These are phyloP conservation scores for Pangasianodon gigas DNA, from an alignment of 2,113 vertebrate genomes.

Conservation along the genomic window DNA sequence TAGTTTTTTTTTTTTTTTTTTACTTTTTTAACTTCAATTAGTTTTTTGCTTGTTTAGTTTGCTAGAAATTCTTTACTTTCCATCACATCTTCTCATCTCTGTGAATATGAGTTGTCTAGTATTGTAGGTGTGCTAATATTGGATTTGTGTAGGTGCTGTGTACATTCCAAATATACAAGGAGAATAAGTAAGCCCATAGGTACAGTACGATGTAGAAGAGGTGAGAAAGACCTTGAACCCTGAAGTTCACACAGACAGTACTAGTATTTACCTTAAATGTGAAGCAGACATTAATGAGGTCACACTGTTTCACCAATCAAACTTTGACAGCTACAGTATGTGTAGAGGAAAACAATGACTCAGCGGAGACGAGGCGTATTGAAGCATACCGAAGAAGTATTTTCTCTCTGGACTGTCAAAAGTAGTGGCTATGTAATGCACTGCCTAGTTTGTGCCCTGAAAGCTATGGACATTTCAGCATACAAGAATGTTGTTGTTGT, in stretches of 20 bases:
- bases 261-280: not conserved
- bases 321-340: not conserved
- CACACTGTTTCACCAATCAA: not conserved
- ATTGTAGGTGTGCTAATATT: constrained; percentile 31
- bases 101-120: constrained; percentile 12
- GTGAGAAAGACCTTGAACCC: not conserved
- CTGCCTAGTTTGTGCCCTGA: not conserved
- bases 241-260: not conserved
- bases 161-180: constrained; percentile 1
- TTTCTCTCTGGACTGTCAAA: constrained; percentile 11
- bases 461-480: not conserved
- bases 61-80: not conserved
- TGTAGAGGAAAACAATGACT: constrained; percentile 22
- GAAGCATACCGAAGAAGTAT: not conserved
- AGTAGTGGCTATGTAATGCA: not conserved
- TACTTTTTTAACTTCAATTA: not conserved
- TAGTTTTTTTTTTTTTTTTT: too few relatives aligned
- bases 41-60: not conserved
- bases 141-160: constrained; percentile 37
- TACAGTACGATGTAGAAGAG: not conserved
- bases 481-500: not conserved
- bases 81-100: not conserved
- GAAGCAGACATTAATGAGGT: constrained; percentile 1
- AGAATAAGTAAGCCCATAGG: not conserved
- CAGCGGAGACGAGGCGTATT: constrained; percentile 7